Base-by-base conservation (phyloP, 2,113 vertebrate species). In the Colaptes auratus region DNA sequence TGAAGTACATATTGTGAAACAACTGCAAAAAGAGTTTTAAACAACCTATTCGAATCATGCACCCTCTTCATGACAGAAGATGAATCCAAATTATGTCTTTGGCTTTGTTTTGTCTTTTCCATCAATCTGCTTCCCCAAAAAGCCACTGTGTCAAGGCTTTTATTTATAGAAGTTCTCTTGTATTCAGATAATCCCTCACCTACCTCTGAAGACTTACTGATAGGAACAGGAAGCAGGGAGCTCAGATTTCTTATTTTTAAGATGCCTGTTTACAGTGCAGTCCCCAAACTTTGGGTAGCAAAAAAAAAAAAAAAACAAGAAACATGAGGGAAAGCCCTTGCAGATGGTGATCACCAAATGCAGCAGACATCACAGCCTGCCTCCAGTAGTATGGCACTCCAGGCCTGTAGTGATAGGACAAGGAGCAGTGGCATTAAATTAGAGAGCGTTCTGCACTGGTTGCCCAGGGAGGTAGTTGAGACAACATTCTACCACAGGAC, bases 71-170 rank as follows among this genome's bases (percentile, higher is more conserved):
- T 19, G 70, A 90, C 77, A 88, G 71, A 82, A 79, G n/a, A 90
- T 25, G 66, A 88, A 82, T 78, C 66, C 36, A 89, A 95, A 93
- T 89, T 61, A 82, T 7, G n/a, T 50, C 70, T 92, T 69, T 67
- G 72, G 66, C 82, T 96, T 87, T 71, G 79, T 76, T 96, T 91
- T 93, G 59, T 70, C 88, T 95, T 82, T 92, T 52, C 86, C 84
- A 69, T 94, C 90, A 92, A 61, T 84, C 76, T 92, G 71, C 81
- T 46, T 12, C 35, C 53, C 44, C 58, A 9, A 58, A 83, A 94
- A 95, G 86, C 76, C 70, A 74, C 58, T 20, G 27, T n/a, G 77
- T 83, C 65, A 78, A 81, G 53, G 35, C 46, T 84, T 58, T 69
- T n/a, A 53, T 75, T 69, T 65, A 79, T 89, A 86, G 42, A 66